phyloP scores from a whole-genome alignment of 2,113 vertebrate genomes.

The Nannobrachium achirus region DNA sequence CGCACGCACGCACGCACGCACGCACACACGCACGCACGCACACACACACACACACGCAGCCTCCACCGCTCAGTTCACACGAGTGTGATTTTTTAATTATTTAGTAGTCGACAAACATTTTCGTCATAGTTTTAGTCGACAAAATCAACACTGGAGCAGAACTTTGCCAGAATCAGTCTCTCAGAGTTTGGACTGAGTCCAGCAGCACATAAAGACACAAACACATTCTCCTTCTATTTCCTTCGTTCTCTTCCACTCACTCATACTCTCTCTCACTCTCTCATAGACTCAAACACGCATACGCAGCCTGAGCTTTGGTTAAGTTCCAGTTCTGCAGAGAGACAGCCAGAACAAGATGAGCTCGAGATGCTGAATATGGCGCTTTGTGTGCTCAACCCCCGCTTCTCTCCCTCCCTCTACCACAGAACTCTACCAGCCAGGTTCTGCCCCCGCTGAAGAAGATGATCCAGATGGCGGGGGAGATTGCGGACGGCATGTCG shows the following conservation, averaged over 20 bases:
- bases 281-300: not conserved
- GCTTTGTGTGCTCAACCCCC: not conserved
- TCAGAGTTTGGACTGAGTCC: not conserved
- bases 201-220: not conserved
- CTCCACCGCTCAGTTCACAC: too few species aligned
- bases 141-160: not conserved
- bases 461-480: slow-evolving; percentile 99
- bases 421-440: slow-evolving; percentile 85
- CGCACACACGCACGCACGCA: not conserved
- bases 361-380: not conserved
- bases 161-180: slow-evolving; percentile 5
- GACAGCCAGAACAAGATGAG: not conserved
- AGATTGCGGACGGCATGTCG: slow-evolving; percentile 98
- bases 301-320: not conserved
- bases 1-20: not conserved
- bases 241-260: not conserved
- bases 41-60: too few species aligned
- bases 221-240: not conserved
- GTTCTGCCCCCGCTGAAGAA: slow-evolving; percentile 93
- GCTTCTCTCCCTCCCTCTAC: slow-evolving; percentile 30
- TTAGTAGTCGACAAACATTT: too few species aligned
- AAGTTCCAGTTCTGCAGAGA: not conserved
- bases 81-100: too few species aligned
- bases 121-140: too few species aligned
- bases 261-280: not conserved